phyloP scores from a whole-genome alignment of 2,113 vertebrate species.

The Cephalopholis sonnerati region DNA sequence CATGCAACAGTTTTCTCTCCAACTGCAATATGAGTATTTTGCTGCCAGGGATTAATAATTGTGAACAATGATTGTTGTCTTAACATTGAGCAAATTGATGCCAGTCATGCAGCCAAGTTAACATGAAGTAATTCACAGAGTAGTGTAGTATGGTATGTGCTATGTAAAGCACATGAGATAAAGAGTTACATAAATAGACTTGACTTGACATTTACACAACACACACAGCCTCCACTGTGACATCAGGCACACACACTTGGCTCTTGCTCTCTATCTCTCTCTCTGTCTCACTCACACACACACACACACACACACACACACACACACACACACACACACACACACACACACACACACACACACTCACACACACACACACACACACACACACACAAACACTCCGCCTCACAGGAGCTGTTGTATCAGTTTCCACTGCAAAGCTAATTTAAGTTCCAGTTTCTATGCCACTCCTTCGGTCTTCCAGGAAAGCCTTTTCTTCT shows the following conservation, averaged over 20 bases:
- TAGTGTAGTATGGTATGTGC: neutral
- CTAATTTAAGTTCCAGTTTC: slow-evolving; percentile 14
- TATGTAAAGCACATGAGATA: neutral
- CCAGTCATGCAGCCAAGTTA: neutral
- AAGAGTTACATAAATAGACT: slow-evolving; percentile 10
- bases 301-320: neutral
- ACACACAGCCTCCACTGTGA: slow-evolving; percentile 2
- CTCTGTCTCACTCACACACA: neutral
- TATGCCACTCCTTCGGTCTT: slow-evolving; percentile 24
- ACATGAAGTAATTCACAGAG: neutral
- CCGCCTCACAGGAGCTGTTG: slow-evolving; percentile 11
- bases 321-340: neutral
- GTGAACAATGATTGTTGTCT: neutral
- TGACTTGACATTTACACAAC: slow-evolving; percentile 14
- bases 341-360: neutral
- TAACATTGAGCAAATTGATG: neutral
- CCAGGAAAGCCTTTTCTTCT: slow-evolving; percentile 23
- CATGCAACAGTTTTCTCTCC: neutral
- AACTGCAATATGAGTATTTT: neutral
- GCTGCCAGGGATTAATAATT: neutral
- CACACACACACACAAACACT: neutral
- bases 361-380: slow-evolving; percentile 13
- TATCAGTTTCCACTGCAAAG: slow-evolving; percentile 37
- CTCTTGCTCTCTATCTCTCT: neutral
- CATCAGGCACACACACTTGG: neutral